phyloP scores from a whole-genome alignment of 2,888 invertebrate genomes.

The Acanthosepion pharaonis region DNA sequence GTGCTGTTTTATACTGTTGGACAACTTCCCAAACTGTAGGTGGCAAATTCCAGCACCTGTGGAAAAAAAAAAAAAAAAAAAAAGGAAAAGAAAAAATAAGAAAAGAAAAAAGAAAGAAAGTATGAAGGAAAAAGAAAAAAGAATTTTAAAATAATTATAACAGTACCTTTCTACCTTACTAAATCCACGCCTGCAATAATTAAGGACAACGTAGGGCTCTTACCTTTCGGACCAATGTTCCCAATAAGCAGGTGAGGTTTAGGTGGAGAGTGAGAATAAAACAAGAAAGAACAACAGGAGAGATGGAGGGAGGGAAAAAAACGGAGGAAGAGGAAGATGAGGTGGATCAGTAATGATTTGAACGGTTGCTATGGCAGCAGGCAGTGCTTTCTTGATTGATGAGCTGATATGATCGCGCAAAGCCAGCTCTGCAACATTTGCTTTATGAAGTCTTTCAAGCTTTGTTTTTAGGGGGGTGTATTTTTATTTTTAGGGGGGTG shows the following conservation, averaged over 20 bases:
- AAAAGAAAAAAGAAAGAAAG: neutral
- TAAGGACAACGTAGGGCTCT: neutral
- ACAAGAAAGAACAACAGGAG: neutral
- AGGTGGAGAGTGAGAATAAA: neutral
- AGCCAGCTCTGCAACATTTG: constrained; percentile 45
- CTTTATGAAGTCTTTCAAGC: constrained; percentile 48
- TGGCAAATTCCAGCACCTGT: constrained; percentile 34
- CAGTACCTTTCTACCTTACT: constrained; percentile 38
- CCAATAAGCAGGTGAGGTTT: neutral
- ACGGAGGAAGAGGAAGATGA: neutral
- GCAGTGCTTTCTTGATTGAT: constrained; percentile 46
- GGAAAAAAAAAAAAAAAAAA: neutral
- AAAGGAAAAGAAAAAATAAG: neutral
- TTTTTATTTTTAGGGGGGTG: constrained; percentile 43
- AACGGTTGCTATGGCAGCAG: constrained; percentile 35
- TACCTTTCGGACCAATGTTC: neutral
- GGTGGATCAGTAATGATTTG: neutral
- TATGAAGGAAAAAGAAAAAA: neutral
- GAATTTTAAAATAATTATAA: neutral
- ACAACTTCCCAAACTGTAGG: neutral
- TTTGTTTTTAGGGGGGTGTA: constrained; percentile 43
- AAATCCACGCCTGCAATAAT: constrained; percentile 25
- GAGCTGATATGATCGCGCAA: constrained; percentile 25
- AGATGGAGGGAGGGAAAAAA: constrained; percentile 37
- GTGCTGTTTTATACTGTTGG: constrained; percentile 37